These are phyloP conservation scores for Callinectes sapidus DNA, from an alignment of 2,888 invertebrate genomes.

Conservation along the genomic window DNA sequence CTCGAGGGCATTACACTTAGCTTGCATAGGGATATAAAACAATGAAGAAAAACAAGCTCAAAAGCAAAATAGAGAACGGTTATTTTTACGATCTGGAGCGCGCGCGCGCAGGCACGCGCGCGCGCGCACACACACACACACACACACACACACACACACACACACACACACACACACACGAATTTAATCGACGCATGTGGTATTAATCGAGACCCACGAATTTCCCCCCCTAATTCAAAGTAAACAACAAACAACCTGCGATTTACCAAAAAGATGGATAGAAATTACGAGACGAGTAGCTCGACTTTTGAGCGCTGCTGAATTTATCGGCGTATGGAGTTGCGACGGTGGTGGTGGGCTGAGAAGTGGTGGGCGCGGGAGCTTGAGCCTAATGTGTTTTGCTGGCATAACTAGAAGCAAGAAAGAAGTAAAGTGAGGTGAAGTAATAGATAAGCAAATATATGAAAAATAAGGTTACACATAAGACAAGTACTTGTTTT, in stretches of 20 bases:
- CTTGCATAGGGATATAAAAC: too few species aligned
- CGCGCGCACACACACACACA: neutral
- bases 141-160: conserved; percentile 37
- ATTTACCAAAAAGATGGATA: neutral
- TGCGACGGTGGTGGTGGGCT: neutral
- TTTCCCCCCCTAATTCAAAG: neutral
- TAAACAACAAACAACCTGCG: neutral
- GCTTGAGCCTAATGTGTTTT: neutral
- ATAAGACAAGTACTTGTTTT: neutral
- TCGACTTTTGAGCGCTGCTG: neutral
- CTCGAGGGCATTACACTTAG: too few species aligned
- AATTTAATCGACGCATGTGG: neutral
- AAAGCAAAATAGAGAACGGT: neutral
- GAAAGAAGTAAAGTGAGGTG: neutral
- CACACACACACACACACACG: conserved; percentile 15
- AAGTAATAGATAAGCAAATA: neutral
- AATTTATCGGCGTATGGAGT: neutral
- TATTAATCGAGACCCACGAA: neutral
- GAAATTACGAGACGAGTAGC: neutral
- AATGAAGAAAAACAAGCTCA: neutral
- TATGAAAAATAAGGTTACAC: neutral
- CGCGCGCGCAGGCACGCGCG: neutral
- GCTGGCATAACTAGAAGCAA: neutral
- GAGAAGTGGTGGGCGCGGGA: neutral
- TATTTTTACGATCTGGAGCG: neutral